Evolutionary conservation across 1,140 invertebrate genomes (phyloP).

Genomic region (Drosophila subobscura): DNA sequence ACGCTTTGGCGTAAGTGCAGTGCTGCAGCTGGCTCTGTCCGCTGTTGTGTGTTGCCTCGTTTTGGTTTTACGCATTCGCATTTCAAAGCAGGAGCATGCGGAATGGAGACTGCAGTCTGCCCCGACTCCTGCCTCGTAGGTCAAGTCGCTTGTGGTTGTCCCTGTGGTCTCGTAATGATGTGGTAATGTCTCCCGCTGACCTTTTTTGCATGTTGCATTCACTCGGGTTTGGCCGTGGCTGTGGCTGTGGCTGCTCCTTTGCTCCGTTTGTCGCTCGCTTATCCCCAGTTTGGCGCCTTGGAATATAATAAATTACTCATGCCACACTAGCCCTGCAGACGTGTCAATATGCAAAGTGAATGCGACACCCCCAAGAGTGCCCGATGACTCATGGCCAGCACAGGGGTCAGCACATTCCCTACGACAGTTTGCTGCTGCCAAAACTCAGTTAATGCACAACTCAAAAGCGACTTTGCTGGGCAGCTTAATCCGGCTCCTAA

Average conservation of each 20-base stretch:
- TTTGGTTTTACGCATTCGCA: constrained; percentile 25
- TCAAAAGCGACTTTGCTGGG: no score
- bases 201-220: constrained; percentile 16
- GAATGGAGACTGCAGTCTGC: neutral
- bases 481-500: no score
- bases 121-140: neutral
- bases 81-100: neutral
- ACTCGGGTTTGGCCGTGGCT: neutral
- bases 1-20: constrained; percentile 44
- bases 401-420: no score
- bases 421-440: no score
- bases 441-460: no score
- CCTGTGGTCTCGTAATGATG: constrained; percentile 66
- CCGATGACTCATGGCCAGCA: neutral
- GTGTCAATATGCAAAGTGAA: constrained; percentile 17
- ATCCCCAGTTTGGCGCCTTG: neutral
- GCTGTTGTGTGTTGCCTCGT: constrained; percentile 44
- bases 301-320: constrained; percentile 6
- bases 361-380: neutral
- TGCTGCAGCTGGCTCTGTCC: constrained; percentile 1
- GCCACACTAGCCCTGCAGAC: neutral
- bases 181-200: constrained; percentile 49
- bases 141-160: constrained; percentile 24
- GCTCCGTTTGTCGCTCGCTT: neutral
- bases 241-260: neutral